Percentiles rank a stretch among this genome's conserved stretches.
These are phyloP conservation scores for Petrophora chlorosata DNA, from an alignment of 2,888 invertebrate species.

Conservation along the genomic window DNA sequence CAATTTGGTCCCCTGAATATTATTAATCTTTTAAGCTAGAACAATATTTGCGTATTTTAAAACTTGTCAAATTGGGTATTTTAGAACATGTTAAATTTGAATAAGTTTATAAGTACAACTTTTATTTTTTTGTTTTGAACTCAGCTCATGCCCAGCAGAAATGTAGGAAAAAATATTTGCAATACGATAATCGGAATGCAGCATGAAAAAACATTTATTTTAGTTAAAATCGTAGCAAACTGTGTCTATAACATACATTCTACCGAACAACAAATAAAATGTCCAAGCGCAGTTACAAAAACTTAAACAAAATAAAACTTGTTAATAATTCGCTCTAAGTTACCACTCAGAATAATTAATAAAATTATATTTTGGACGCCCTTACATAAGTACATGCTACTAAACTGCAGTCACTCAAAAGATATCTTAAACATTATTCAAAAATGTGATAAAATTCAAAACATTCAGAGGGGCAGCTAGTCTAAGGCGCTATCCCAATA, in stretches of 20 bases:
- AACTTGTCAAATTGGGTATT: constrained; percentile 20
- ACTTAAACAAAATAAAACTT: constrained; percentile 33
- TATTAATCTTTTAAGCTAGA: constrained; percentile 30
- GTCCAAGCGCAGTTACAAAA: constrained; percentile 41
- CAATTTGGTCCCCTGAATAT: constrained; percentile 49
- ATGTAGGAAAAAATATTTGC: too few species aligned
- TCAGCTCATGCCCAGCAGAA: too few species aligned
- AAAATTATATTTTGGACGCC: constrained; percentile 60
- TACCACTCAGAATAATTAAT: constrained; percentile 22
- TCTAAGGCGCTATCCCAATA: too few species aligned
- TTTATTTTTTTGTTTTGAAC: too few species aligned
- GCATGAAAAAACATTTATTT: too few species aligned
- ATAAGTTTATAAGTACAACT: constrained; percentile 20
- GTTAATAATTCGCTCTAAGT: constrained; percentile 31
- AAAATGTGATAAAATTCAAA: constrained; percentile 5
- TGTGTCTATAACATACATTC: constrained; percentile 43
- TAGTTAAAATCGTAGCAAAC: constrained; percentile 39
- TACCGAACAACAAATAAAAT: constrained; percentile 45
- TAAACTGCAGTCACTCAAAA: constrained; percentile 46
- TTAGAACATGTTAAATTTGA: constrained; percentile 11
- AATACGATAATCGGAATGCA: too few species aligned
- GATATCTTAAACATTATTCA: constrained; percentile 18
- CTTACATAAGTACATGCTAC: constrained; percentile 68
- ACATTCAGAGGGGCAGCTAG: not conserved
- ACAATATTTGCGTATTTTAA: constrained; percentile 24